Evolutionary conservation across 2,888 invertebrate species (phyloP).

Genomic region (Tenthredo amoena): DNA sequence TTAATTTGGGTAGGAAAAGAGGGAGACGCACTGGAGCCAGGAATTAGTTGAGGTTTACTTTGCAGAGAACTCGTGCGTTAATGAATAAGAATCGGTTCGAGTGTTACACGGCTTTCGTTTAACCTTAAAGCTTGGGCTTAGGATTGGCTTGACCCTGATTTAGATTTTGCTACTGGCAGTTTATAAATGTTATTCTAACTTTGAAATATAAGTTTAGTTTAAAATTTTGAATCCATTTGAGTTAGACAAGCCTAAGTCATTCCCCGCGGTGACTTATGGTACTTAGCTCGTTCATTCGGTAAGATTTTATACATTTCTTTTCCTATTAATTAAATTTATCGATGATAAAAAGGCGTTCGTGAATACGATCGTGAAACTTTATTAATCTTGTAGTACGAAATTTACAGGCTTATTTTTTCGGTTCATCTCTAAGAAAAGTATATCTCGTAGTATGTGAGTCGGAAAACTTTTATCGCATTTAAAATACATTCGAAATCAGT

Average conservation of each 20-base stretch:
- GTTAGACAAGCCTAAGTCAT: not conserved
- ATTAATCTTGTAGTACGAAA: not conserved
- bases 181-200: slow-evolving; percentile 15
- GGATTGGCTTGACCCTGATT: slow-evolving; percentile 1
- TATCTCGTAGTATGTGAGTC: not conserved
- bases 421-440: not conserved
- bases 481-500: not conserved
- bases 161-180: not conserved
- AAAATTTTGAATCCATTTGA: not conserved
- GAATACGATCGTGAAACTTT: not conserved
- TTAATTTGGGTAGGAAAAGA: not conserved
- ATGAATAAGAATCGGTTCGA: slow-evolving; percentile 35
- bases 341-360: not conserved
- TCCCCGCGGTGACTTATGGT: not conserved
- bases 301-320: not conserved
- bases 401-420: not conserved
- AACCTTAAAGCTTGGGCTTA: not conserved
- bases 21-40: slow-evolving; percentile 7
- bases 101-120: not conserved
- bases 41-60: slow-evolving; percentile 10
- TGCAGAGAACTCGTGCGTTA: not conserved
- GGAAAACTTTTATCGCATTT: not conserved
- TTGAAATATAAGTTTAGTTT: slow-evolving; percentile 18
- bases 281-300: not conserved
- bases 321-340: slow-evolving; percentile 13